These are phyloP conservation scores for Clarias gariepinus DNA, from an alignment of 2,113 vertebrate species.

Conservation along the genomic window DNA sequence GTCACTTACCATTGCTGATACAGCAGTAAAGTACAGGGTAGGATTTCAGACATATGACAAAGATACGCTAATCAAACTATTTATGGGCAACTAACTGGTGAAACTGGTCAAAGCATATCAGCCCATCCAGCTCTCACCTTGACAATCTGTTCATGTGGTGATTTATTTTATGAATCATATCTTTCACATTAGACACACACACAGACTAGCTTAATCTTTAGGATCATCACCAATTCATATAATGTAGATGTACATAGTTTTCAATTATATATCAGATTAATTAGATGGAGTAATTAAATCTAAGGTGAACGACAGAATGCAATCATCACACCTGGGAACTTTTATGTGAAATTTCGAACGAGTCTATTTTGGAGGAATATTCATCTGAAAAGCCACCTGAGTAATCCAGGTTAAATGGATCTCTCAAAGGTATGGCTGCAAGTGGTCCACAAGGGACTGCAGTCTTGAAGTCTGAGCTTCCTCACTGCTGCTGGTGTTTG, in stretches of 20 bases:
- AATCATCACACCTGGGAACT: constrained; percentile 51
- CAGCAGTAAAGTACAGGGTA: background rate
- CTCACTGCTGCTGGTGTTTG: constrained; percentile 50
- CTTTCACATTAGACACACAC: background rate
- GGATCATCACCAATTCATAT: background rate
- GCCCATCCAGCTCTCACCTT: background rate
- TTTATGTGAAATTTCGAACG: constrained; percentile 35
- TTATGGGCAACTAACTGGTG: background rate
- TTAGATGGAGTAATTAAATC: constrained; percentile 53
- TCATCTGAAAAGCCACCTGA: constrained; percentile 49
- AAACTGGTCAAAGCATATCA: background rate
- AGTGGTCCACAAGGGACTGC: constrained; percentile 50
- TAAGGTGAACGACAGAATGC: constrained; percentile 22
- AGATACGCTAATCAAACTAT: background rate
- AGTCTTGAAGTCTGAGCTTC: constrained; percentile 41
- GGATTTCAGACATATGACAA: background rate
- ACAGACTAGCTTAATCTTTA: background rate
- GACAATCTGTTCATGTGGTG: background rate
- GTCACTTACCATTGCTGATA: constrained; percentile 5
- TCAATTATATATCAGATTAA: constrained; percentile 40
- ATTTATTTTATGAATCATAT: background rate
- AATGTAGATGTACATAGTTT: background rate
- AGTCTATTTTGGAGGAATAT: constrained; percentile 52
- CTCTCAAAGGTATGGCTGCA: constrained; percentile 51
- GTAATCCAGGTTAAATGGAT: constrained; percentile 58